Evolutionary conservation across 1,140 invertebrate genomes (phyloP).

Genomic region (Trichoplusia ni): DNA sequence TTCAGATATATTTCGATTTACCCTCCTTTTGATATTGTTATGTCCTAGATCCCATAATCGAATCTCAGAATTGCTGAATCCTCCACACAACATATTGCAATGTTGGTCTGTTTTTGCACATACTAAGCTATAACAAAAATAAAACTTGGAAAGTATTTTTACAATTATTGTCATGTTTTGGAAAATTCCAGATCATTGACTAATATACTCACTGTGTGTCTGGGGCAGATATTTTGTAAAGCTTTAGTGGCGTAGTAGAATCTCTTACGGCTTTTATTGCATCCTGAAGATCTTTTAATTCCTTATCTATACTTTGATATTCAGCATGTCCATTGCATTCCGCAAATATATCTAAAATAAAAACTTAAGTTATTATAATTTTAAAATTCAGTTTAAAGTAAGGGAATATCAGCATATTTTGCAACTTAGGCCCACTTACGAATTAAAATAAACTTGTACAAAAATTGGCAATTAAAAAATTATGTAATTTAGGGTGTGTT

Average conservation of each 20-base stretch:
- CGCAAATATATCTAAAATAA: conserved; percentile 60
- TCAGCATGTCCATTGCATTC: conserved; percentile 83
- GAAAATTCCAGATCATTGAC: too few relatives aligned
- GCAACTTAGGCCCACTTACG: too few relatives aligned
- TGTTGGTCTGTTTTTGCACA: conserved; percentile 82
- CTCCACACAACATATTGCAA: conserved; percentile 83
- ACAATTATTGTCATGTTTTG: too few relatives aligned
- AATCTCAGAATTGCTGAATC: conserved; percentile 84
- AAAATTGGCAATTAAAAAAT: too few relatives aligned
- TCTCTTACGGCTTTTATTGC: conserved; percentile 83
- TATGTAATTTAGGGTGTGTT: background rate
- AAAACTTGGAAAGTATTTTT: background rate
- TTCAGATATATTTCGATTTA: conserved; percentile 77
- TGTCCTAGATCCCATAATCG: conserved; percentile 84
- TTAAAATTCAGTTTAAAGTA: background rate
- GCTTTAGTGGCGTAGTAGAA: conserved; percentile 82
- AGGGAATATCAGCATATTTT: background rate
- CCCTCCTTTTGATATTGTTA: conserved; percentile 76
- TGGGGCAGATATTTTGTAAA: conserved; percentile 84
- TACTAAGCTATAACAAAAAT: conserved; percentile 76
- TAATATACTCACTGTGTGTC: conserved; percentile 82
- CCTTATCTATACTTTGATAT: conserved; percentile 82
- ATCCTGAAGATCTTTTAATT: conserved; percentile 83
- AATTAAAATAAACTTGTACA: too few relatives aligned
- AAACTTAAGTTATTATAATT: background rate